Base-by-base conservation (phyloP, 2,888 invertebrate genomes). In the Thumatha senex region DNA sequence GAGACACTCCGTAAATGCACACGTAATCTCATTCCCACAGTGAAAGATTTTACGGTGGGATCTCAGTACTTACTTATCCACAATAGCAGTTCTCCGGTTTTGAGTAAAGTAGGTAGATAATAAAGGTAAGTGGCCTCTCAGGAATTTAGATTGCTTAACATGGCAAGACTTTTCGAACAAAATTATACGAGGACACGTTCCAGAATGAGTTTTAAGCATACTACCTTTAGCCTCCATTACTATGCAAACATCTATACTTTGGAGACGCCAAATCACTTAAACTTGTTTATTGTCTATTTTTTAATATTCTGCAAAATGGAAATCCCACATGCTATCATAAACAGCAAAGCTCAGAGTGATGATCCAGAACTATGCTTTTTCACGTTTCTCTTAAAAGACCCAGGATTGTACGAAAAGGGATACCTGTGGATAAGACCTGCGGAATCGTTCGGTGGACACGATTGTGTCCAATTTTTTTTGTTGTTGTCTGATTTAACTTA, bases 61-160 rank as follows among this genome's bases (percentile, higher is more conserved):
- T 31, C 10, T 11, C 31, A 31, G 8, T 24, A 24, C n/a, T n/a
- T n/a, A n/a, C n/a, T n/a, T n/a, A n/a, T n/a, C n/a, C 18, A 24
- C 18, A 24, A 24, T 4, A 24, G 18, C 18, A 24, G 18, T 24
- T 24, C 18, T 14, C 31, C 38, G 45, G 7, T 38, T 31, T 14
- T 48, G 48, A 41, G 48, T 45, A 54, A 24, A 9, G 10, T 14
- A 44, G n/a, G 5, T 43, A 12, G 18, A 1, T 30, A 48, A 18
- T 42, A 54, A 38, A 62, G 66, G 66, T 69, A 60, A 62, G 29
- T 60, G 69, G 48, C 60, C 69, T 54, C 40, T 35, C 24, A 46
- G 63, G 69, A 62, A 67, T 67, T 55, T 60, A 58, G 51, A 51
- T 67, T 67, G 62, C 63, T 58, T 66, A 67, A 65, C 48, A 34